These are phyloP conservation scores for Mandrillus leucophaeus DNA, from an alignment of 2,113 vertebrate genomes.

Conservation along the genomic window DNA sequence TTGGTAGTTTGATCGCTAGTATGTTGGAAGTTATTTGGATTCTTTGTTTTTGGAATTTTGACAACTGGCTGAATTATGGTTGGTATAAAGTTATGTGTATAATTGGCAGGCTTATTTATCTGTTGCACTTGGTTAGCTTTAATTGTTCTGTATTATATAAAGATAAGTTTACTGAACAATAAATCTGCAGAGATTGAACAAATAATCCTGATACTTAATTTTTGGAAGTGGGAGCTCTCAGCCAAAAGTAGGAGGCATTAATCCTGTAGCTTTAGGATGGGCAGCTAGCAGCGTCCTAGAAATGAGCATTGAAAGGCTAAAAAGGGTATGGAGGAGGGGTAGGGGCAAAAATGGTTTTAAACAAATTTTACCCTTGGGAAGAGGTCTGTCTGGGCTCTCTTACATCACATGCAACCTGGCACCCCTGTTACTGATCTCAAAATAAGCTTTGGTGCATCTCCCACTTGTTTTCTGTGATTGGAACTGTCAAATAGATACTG, in stretches of 20 bases:
- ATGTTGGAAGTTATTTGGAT: slow-evolving; percentile 38
- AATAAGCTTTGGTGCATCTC: neutral
- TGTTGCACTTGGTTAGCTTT: slow-evolving; percentile 77
- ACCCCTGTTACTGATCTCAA: neutral
- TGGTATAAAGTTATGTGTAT: neutral
- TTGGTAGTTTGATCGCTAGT: slow-evolving; percentile 44
- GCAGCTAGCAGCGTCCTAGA: neutral
- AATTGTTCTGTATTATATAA: slow-evolving; percentile 80
- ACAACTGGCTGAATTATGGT: slow-evolving; percentile 56
- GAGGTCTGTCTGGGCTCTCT: neutral
- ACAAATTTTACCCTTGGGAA: neutral
- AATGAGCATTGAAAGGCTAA: neutral
- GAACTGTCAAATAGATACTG: neutral
- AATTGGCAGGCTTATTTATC: slow-evolving; percentile 58
- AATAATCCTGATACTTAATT: slow-evolving; percentile 77
- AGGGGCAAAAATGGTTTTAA: neutral
- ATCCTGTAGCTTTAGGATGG: neutral
- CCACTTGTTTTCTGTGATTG: neutral
- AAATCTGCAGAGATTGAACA: slow-evolving; percentile 80
- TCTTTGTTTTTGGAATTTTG: slow-evolving; percentile 50
- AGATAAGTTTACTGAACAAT: slow-evolving; percentile 79
- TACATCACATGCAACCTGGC: neutral
- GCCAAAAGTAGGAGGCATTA: neutral
- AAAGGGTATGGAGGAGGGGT: neutral
- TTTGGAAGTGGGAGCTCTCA: slow-evolving; percentile 69